Percentiles rank a stretch among this genome's conserved stretches.
These are phyloP conservation scores for Cyrtonyx montezumae DNA, from an alignment of 2,113 vertebrate species.

Conservation along the genomic window DNA sequence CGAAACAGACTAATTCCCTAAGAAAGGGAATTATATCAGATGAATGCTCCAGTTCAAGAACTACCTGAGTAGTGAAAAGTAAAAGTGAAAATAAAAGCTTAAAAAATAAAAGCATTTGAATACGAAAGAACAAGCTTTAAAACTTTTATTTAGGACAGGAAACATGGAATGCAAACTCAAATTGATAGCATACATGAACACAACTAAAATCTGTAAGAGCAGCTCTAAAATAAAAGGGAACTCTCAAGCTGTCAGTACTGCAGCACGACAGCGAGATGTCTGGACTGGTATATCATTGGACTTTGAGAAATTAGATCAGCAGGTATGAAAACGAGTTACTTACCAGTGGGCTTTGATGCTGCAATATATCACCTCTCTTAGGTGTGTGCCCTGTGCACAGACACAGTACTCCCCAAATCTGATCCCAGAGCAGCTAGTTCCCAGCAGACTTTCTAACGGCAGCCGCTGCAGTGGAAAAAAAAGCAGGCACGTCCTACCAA, in stretches of 20 bases:
- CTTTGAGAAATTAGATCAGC: constrained; percentile 70
- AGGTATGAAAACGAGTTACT: constrained; percentile 25
- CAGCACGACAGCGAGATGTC: neutral
- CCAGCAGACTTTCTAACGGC: constrained; percentile 6
- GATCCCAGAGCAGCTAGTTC: neutral
- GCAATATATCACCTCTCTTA: neutral
- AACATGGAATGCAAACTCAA: constrained; percentile 64
- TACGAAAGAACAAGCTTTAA: constrained; percentile 57
- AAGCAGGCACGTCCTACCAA: neutral
- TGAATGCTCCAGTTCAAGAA: constrained; percentile 69
- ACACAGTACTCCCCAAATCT: constrained; percentile 5
- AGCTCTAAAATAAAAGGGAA: constrained; percentile 38
- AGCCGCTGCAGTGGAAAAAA: neutral
- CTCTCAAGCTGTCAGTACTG: neutral
- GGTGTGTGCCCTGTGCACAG: neutral
- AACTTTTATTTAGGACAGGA: constrained; percentile 12
- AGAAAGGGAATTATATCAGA: constrained; percentile 65
- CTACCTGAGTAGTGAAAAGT: constrained; percentile 65
- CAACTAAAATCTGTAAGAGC: constrained; percentile 46
- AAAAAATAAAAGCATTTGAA: constrained; percentile 31
- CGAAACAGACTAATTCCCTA: constrained; percentile 67
- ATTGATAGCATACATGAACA: constrained; percentile 33
- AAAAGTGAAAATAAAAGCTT: constrained; percentile 67
- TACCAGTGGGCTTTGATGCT: constrained; percentile 37
- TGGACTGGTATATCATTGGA: constrained; percentile 65